These are phyloP conservation scores for Lobophora halterata DNA, from an alignment of 2,888 invertebrate genomes.

Conservation along the genomic window DNA sequence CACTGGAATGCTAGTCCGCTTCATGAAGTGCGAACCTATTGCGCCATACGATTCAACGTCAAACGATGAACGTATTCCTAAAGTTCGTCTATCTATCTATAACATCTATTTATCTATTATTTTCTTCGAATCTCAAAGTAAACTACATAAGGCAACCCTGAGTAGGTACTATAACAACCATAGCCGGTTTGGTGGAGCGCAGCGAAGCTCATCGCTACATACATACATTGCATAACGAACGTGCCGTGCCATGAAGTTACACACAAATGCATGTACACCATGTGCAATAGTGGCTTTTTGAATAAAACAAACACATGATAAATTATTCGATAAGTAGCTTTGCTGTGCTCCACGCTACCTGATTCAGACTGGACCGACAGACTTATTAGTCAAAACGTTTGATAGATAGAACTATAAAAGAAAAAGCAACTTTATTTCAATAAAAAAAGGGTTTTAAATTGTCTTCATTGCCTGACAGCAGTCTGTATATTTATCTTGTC, in stretches of 20 bases:
- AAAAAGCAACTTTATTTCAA: background rate
- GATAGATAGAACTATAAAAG: no score
- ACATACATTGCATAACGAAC: background rate
- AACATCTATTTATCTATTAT: conserved; percentile 16
- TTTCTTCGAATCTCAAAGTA: conserved; percentile 32
- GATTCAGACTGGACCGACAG: background rate
- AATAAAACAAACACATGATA: no score
- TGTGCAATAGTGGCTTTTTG: no score
- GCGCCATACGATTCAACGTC: conserved; percentile 5
- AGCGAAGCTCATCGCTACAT: conserved; percentile 8
- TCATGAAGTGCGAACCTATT: conserved; percentile 9
- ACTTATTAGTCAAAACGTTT: background rate
- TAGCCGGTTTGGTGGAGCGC: conserved; percentile 13
- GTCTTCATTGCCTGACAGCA: background rate
- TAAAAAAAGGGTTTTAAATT: background rate
- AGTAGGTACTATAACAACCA: conserved; percentile 33
- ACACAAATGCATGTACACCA: background rate
- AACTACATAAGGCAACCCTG: conserved; percentile 45
- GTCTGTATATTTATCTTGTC: background rate
- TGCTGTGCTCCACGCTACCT: no score
- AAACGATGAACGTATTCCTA: conserved; percentile 11
- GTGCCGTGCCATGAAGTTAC: background rate
- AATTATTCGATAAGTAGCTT: no score
- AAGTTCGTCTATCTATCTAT: no score
- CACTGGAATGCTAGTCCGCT: conserved; percentile 29